phyloP scores from a whole-genome alignment of 92 coral and sea anemone species.

The Zoanthus sociatus region DNA sequence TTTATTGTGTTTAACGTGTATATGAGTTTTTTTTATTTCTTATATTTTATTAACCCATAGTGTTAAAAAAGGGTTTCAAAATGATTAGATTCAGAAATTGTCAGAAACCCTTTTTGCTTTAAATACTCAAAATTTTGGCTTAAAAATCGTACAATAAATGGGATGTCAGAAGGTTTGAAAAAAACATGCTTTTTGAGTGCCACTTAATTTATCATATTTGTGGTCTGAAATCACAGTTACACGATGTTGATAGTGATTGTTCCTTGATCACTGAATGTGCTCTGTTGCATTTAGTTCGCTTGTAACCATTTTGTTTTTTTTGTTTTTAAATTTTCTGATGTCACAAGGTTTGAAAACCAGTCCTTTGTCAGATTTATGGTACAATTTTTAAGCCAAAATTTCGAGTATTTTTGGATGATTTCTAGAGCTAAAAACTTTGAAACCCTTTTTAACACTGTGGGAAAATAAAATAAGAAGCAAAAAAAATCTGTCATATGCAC shows the following conservation, averaged over 20 bases:
- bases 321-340: too few relatives aligned
- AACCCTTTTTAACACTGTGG: too few relatives aligned
- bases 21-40: neutral
- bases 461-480: too few relatives aligned
- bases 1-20: neutral
- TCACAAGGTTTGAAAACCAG: too few relatives aligned
- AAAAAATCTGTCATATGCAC: too few relatives aligned
- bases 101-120: neutral
- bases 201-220: neutral
- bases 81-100: neutral
- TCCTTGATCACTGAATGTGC: neutral
- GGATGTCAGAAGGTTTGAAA: conserved; percentile 1
- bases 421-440: too few relatives aligned
- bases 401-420: too few relatives aligned
- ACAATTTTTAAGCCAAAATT: too few relatives aligned
- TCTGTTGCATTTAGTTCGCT: too few relatives aligned
- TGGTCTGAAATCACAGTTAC: neutral
- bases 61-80: conserved; percentile 17
- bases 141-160: neutral
- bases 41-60: conserved; percentile 5
- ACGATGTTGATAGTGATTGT: neutral
- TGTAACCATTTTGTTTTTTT: neutral
- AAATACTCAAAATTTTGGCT: too few relatives aligned
- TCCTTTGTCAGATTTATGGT: too few relatives aligned
- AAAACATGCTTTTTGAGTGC: neutral